A percentile compares a stretch with the other conserved stretches of the same genome.
Evolutionary conservation across 2,888 invertebrate species (phyloP).

Genomic region (Meteorus cinctellus): DNA sequence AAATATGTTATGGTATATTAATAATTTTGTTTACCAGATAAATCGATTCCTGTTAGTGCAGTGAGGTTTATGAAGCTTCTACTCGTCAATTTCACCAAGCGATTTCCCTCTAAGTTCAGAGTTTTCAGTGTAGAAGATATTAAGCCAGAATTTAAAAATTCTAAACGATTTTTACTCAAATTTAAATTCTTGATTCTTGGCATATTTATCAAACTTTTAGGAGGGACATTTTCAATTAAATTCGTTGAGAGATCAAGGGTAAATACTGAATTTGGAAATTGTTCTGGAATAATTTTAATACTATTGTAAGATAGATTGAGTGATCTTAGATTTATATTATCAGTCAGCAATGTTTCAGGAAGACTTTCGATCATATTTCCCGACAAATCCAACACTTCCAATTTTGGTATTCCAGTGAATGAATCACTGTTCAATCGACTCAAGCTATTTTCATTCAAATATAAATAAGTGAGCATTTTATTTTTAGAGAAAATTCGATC

Average conservation of each 20-base stretch:
- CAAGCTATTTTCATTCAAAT: slow-evolving; percentile 81
- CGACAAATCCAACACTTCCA: slow-evolving; percentile 81
- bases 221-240: slow-evolving; percentile 53
- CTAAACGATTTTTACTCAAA: slow-evolving; percentile 80
- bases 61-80: slow-evolving; percentile 79
- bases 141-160: slow-evolving; percentile 78
- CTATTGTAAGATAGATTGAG: slow-evolving; percentile 77
- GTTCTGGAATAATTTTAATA: slow-evolving; percentile 57
- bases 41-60: slow-evolving; percentile 77
- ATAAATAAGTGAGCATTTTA: slow-evolving; percentile 77
- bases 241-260: slow-evolving; percentile 64
- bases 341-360: slow-evolving; percentile 77
- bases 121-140: slow-evolving; percentile 78
- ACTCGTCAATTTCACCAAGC: slow-evolving; percentile 79
- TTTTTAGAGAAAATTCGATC: slow-evolving; percentile 79
- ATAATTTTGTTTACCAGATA: slow-evolving; percentile 72
- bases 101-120: slow-evolving; percentile 77
- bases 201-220: slow-evolving; percentile 65
- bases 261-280: slow-evolving; percentile 51
- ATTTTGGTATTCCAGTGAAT: slow-evolving; percentile 77
- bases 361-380: slow-evolving; percentile 80
- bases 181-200: slow-evolving; percentile 78
- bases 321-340: slow-evolving; percentile 77
- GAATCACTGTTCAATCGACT: slow-evolving; percentile 77
- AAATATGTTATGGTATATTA: no score